Conservation (phyloP, 2,888 invertebrate genomes). For the Temnothorax ravouxi region DNA sequence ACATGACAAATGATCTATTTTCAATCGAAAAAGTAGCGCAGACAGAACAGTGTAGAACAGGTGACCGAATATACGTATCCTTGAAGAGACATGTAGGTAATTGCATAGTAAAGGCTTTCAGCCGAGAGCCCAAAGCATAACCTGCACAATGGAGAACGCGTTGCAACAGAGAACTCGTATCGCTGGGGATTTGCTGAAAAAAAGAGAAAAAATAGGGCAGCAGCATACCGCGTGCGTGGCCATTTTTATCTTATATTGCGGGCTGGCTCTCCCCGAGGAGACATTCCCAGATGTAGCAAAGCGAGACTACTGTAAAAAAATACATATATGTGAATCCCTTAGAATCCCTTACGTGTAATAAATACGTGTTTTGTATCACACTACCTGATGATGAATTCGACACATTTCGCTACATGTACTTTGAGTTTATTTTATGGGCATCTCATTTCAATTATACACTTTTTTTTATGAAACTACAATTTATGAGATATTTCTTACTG, state of each 20-base stretch:
- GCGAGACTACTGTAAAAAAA: not conserved
- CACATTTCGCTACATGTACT: not conserved
- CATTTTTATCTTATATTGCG: slow-evolving; percentile 51
- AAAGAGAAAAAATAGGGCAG: slow-evolving; percentile 35
- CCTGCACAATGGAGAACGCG: slow-evolving; percentile 35
- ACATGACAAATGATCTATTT: not conserved
- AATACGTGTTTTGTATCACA: slow-evolving; percentile 9
- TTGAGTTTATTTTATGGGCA: not conserved
- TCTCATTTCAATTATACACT: not conserved
- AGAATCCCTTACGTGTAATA: slow-evolving; percentile 2
- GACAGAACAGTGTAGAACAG: not conserved
- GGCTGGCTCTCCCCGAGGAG: slow-evolving; percentile 34
- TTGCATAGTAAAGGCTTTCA: slow-evolving; percentile 52
- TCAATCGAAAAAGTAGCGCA: not conserved
- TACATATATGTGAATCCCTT: not conserved
- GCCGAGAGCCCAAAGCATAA: slow-evolving; percentile 27
- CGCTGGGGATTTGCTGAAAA: slow-evolving; percentile 42
- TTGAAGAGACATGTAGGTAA: slow-evolving; percentile 41
- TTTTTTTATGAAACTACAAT: not conserved
- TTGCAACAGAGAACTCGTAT: slow-evolving; percentile 54
- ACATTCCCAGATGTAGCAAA: slow-evolving; percentile 23
- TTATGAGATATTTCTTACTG: not conserved
- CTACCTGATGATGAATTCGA: not conserved
- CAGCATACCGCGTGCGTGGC: slow-evolving; percentile 32
- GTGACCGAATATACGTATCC: slow-evolving; percentile 6